Evolutionary conservation across 2,888 invertebrate species (phyloP).

Genomic region (Polymixis flavicincta): DNA sequence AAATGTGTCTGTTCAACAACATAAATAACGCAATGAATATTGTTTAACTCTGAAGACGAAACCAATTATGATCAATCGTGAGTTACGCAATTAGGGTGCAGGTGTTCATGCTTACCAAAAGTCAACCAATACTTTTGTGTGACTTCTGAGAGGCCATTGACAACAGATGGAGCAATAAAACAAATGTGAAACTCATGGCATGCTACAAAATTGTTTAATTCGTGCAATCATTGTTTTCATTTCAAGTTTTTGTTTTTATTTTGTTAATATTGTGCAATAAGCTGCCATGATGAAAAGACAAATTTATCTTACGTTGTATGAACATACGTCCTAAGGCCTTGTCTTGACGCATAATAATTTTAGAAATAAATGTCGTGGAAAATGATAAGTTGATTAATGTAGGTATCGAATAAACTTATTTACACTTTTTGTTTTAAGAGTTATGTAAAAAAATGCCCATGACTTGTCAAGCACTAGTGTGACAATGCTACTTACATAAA

Average conservation of each 20-base stretch:
- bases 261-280: constrained; percentile 73
- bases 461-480: constrained; percentile 55
- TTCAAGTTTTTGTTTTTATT: constrained; percentile 57
- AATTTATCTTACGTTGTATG: constrained; percentile 42
- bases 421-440: constrained; percentile 4
- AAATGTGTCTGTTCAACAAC: no score
- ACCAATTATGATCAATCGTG: no score
- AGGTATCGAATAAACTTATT: neutral
- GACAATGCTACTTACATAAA: constrained; percentile 59
- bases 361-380: constrained; percentile 13
- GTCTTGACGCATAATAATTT: constrained; percentile 37
- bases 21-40: no score
- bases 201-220: constrained; percentile 45
- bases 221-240: constrained; percentile 67
- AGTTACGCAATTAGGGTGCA: no score
- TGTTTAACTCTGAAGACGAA: no score
- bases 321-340: constrained; percentile 17
- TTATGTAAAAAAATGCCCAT: constrained; percentile 36
- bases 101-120: neutral
- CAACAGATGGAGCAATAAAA: constrained; percentile 3
- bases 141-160: constrained; percentile 6
- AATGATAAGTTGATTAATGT: neutral
- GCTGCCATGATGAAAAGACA: constrained; percentile 63
- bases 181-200: constrained; percentile 39
- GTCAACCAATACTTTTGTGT: neutral